Evolutionary conservation across 2,113 vertebrate genomes (phyloP).

Genomic region (Erythrolamprus reginae): DNA sequence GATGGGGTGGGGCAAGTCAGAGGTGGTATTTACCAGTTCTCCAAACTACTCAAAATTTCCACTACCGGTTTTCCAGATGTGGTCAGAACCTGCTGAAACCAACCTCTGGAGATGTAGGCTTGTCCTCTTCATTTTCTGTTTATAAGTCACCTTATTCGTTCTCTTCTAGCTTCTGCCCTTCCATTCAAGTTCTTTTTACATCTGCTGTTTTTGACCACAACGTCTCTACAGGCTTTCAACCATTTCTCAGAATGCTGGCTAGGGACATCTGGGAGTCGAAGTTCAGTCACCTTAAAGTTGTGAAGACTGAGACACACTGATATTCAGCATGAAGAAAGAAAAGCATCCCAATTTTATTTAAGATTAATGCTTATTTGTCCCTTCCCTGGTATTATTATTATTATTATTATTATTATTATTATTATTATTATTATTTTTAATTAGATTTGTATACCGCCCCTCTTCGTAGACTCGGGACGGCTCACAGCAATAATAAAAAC

Average conservation of each 20-base stretch:
- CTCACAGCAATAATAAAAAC: too few relatives aligned
- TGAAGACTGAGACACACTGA: background rate
- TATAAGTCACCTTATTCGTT: background rate
- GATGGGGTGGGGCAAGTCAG: too few relatives aligned
- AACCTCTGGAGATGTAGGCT: background rate
- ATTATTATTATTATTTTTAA: too few relatives aligned
- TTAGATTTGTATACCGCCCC: too few relatives aligned
- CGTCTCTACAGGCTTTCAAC: background rate
- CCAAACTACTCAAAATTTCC: too few relatives aligned
- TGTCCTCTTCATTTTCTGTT: background rate
- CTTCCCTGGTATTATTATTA: background rate
- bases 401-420: too few relatives aligned
- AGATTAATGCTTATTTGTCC: background rate
- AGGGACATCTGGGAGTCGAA: background rate
- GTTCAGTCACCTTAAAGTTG: background rate
- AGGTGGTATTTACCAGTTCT: too few relatives aligned
- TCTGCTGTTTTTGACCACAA: background rate
- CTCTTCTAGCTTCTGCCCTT: background rate
- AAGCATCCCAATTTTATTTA: background rate
- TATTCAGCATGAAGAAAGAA: background rate
- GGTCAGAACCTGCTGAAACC: too few relatives aligned
- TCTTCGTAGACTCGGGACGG: too few relatives aligned
- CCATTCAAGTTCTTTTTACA: background rate
- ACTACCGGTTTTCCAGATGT: too few relatives aligned
- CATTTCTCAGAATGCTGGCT: background rate